Evolutionary conservation across 2,113 vertebrate genomes (phyloP).

Genomic region (Calypte anna): DNA sequence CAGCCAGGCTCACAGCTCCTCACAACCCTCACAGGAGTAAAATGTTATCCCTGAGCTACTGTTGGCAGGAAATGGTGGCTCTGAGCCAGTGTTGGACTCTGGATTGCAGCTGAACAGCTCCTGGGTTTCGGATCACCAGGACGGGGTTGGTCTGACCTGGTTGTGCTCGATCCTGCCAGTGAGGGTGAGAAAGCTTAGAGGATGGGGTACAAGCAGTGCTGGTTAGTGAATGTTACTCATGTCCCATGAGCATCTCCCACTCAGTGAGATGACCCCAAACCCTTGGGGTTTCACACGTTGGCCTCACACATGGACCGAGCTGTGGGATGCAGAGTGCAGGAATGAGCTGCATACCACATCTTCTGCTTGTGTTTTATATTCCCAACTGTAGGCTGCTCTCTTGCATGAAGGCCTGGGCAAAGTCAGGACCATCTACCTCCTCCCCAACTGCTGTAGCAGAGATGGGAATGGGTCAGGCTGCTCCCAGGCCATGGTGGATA

Average conservation of each 20-base stretch:
- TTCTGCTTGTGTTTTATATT: fast-evolving
- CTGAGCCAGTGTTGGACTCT: too few relatives aligned
- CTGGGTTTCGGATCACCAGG: too few relatives aligned
- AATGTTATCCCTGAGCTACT: fast-evolving
- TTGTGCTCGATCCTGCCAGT: neutral
- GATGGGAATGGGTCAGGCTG: neutral
- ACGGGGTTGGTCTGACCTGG: neutral
- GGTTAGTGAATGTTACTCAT: neutral
- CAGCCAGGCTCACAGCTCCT: neutral
- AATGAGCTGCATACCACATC: fast-evolving
- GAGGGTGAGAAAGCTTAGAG: neutral
- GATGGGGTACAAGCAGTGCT: fast-evolving
- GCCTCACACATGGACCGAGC: neutral
- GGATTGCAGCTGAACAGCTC: neutral
- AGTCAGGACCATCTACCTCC: neutral
- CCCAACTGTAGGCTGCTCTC: neutral
- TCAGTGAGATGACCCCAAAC: neutral
- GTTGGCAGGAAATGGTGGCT: neutral
- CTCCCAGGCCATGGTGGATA: neutral
- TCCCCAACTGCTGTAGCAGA: neutral
- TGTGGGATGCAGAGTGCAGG: too few relatives aligned
- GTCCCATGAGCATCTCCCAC: neutral
- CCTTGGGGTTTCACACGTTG: neutral
- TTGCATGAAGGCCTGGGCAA: neutral
- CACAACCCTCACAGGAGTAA: neutral